phyloP scores from a whole-genome alignment of 2,888 invertebrate species.

The Patella depressa region DNA sequence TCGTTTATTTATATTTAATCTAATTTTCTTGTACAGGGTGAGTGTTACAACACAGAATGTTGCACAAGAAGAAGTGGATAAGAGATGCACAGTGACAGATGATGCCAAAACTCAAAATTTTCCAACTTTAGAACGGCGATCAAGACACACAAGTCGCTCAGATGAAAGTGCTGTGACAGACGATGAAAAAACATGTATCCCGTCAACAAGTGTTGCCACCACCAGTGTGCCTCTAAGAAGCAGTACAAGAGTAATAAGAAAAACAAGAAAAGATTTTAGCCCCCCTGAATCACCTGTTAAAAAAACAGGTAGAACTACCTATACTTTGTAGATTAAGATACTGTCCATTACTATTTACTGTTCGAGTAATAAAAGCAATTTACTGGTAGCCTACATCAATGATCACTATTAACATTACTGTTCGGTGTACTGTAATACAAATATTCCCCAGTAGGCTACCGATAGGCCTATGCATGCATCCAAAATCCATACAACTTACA shows the following conservation, averaged over 20 bases:
- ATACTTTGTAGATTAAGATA: not conserved
- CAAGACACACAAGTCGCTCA: constrained; percentile 8
- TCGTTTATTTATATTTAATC: not conserved
- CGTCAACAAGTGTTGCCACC: constrained; percentile 19
- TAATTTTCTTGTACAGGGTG: not conserved
- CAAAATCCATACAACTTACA: too few species aligned
- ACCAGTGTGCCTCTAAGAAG: constrained; percentile 35
- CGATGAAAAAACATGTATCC: constrained; percentile 12
- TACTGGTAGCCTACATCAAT: too few species aligned
- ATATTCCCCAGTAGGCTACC: too few species aligned
- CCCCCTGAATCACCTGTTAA: constrained; percentile 56
- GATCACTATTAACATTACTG: too few species aligned
- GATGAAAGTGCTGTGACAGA: not conserved
- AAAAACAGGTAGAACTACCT: constrained; percentile 37
- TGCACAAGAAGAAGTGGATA: not conserved
- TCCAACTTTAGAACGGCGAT: not conserved
- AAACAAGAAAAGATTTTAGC: constrained; percentile 50
- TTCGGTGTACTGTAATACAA: too few species aligned
- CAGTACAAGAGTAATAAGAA: constrained; percentile 51
- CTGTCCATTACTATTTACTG: too few species aligned
- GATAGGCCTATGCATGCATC: too few species aligned
- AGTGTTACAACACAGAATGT: not conserved
- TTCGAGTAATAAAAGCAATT: too few species aligned
- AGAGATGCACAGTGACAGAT: not conserved
- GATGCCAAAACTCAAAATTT: constrained; percentile 12